phyloP scores from a whole-genome alignment of 1,140 invertebrate species.

The Sycobia sp. region DNA sequence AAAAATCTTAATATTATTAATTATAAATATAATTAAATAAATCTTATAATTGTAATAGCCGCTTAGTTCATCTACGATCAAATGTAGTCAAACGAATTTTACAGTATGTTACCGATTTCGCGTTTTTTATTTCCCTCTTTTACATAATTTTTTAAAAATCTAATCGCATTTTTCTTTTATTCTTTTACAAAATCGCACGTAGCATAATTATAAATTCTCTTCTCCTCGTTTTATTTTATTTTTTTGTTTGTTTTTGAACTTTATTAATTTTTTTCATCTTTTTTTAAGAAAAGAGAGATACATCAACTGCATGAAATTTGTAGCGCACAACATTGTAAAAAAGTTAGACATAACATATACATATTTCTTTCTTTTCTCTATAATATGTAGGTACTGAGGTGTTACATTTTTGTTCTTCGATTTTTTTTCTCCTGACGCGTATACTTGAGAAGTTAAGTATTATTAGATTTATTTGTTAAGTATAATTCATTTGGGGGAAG shows the following conservation, averaged over 20 bases:
- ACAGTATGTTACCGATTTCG: neutral
- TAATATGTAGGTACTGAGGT: conserved; percentile 49
- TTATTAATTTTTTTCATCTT: neutral
- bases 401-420: conserved; percentile 4
- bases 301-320: neutral
- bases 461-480: conserved; percentile 53
- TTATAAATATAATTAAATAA: conserved; percentile 36
- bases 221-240: too few species aligned
- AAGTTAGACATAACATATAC: conserved; percentile 1
- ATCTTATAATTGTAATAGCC: conserved; percentile 12
- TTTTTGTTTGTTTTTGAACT: too few species aligned
- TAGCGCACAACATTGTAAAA: neutral
- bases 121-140: neutral
- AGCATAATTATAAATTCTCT: too few species aligned
- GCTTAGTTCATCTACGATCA: neutral
- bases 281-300: neutral
- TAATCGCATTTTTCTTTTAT: too few species aligned
- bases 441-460: conserved; percentile 48
- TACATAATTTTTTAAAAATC: too few species aligned
- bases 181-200: too few species aligned
- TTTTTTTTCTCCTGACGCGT: neutral
- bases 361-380: neutral
- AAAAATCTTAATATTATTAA: conserved; percentile 38
- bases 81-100: neutral
- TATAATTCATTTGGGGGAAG: conserved; percentile 43